Base-by-base conservation (phyloP, 2,888 invertebrate genomes). In the Drosophila anceps region DNA sequence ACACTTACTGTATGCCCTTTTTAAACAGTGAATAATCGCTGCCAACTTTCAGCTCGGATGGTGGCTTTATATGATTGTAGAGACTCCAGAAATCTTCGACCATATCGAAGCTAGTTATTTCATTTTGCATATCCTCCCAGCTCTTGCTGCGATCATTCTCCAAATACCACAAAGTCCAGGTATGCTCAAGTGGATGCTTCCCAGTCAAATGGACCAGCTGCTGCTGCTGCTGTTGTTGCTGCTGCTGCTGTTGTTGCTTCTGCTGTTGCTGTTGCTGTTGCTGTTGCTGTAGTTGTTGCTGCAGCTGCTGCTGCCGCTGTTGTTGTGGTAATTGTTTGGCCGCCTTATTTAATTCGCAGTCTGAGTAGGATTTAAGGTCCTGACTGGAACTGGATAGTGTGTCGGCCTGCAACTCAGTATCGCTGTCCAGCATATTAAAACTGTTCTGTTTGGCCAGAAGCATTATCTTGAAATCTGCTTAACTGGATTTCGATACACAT, bases 11-110 rank as follows among this genome's bases (percentile, higher is more conserved):
- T 44, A 92, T 91, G 66, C 91, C 97, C 93, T 95, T 94, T 90
- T 96, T 96, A 91, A 96, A 96, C 82, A 96, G 92, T 24, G 95
- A 95, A 88, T 98, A 98, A 93, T 98, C 97, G 91, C 96, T 95
- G 43, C 97, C 96, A 87, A 95, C 94, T 81, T 95, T 94, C 68
- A 98, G 93, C 90, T 96, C 96, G 78, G 96, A 96, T 13, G 96
- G 96, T 76, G 95, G 94, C 93, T 96, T 96, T 85, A 98, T 96
- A 91, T 97, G 97, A 92, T 97, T 97, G 93, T 96, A 97, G 59
- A 98, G 94, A 89, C 97, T 98, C 99, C 99, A 99, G 93, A 99
- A 99, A 93, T 99, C 99, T 94, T 99, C 99, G 33, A 98, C 98
- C 41, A 98, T 98, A 91, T 97, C 96, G 93, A 99, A 98, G 74